phyloP scores from a whole-genome alignment of 1,140 invertebrate genomes.

The fruit fly (Drosophila melanogaster) region Release_6_plus_ISO1_MT NT_037436.4:2457001-2457500 shows the following conservation, averaged over 20 bases:
- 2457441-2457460: too few species aligned
- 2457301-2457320: conserved; percentile 11
- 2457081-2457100: conserved; percentile 39
- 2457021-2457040: conserved; percentile 25
- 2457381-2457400: background rate
- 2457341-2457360: conserved; percentile 7
- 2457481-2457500: background rate
- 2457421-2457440: background rate
- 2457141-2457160: conserved; percentile 16
- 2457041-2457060: conserved; percentile 41
- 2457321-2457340: conserved; percentile 24
- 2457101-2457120: conserved; percentile 44
- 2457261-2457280: conserved; percentile 24
- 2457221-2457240: background rate
- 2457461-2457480: too few species aligned
- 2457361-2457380: conserved; percentile 25
- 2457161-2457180: conserved; percentile 5
- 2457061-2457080: conserved; percentile 31
- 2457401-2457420: background rate
- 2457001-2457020: conserved; percentile 11
- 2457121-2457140: conserved; percentile 3
- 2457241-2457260: background rate
- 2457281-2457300: conserved; percentile 10
- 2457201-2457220: conserved; percentile 24
- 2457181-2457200: conserved; percentile 11